Conservation (phyloP, 2,888 invertebrate species). For the Bhutanitis thaidina region DNA sequence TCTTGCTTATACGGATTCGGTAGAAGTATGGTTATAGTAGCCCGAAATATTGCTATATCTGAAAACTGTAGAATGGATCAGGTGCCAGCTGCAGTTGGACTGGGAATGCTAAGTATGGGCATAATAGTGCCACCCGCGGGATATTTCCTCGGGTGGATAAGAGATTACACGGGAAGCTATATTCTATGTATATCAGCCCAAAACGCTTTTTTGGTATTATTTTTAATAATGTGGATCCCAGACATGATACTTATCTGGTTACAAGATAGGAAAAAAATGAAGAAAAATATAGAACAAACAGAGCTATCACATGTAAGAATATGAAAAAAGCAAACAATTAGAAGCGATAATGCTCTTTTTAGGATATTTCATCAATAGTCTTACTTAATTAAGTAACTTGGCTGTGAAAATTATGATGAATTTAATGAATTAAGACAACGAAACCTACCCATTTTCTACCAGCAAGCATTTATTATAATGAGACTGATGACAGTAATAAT, state of each 20-base stretch:
- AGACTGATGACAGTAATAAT: conserved; percentile 20
- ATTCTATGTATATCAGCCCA: conserved; percentile 82
- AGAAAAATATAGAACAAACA: conserved; percentile 37
- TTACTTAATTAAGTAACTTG: conserved; percentile 5
- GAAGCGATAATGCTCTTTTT: too few relatives aligned
- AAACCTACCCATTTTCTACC: neutral
- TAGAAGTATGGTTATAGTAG: conserved; percentile 86
- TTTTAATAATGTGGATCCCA: conserved; percentile 79
- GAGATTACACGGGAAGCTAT: conserved; percentile 83
- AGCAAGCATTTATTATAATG: conserved; percentile 20
- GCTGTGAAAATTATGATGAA: conserved; percentile 25
- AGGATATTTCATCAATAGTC: too few relatives aligned
- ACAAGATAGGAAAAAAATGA: conserved; percentile 47
- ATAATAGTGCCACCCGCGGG: conserved; percentile 83
- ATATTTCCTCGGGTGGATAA: conserved; percentile 82
- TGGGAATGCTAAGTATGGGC: conserved; percentile 87
- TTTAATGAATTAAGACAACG: neutral
- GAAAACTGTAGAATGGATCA: conserved; percentile 79
- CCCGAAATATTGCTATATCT: conserved; percentile 84
- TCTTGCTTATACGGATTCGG: conserved; percentile 84
- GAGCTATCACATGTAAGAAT: conserved; percentile 34
- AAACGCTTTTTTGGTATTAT: conserved; percentile 73
- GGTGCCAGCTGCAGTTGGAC: conserved; percentile 84
- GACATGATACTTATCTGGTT: conserved; percentile 71
- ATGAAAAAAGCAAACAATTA: too few relatives aligned